These are phyloP conservation scores for Cydia strobilella DNA, from an alignment of 1,140 invertebrate species.

Conservation along the genomic window DNA sequence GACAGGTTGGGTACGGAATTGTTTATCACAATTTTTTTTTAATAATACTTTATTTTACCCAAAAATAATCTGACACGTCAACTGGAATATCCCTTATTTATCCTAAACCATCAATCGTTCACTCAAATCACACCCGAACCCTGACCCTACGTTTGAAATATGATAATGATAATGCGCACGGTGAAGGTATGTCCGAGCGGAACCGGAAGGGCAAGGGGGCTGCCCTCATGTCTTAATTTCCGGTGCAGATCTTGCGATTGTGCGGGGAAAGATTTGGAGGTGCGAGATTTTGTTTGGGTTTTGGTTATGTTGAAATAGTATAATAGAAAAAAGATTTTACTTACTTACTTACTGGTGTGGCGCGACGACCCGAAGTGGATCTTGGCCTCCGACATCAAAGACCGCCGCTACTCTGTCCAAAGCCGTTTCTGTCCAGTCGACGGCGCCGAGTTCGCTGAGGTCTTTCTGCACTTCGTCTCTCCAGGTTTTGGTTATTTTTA, in stretches of 20 bases:
- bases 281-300: constrained; percentile 17
- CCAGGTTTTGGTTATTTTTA: background rate
- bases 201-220: constrained; percentile 16
- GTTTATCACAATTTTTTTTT: no score
- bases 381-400: no score
- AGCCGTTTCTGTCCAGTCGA: no score
- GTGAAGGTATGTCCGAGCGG: constrained; percentile 36
- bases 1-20: no score
- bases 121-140: constrained; percentile 32
- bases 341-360: no score
- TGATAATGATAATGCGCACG: constrained; percentile 34
- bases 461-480: no score
- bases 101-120: constrained; percentile 41
- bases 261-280: background rate
- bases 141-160: constrained; percentile 17
- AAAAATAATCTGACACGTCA: background rate
- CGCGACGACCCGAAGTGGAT: no score
- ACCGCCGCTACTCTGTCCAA: no score
- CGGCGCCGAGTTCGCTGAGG: no score
- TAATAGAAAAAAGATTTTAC: background rate
- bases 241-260: constrained; percentile 37
- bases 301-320: background rate
- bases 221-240: constrained; percentile 34
- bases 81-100: background rate
- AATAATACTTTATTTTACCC: no score